Base-by-base conservation (phyloP, 2,797 vertebrate genomes). In the Lacerta agilis region DNA sequence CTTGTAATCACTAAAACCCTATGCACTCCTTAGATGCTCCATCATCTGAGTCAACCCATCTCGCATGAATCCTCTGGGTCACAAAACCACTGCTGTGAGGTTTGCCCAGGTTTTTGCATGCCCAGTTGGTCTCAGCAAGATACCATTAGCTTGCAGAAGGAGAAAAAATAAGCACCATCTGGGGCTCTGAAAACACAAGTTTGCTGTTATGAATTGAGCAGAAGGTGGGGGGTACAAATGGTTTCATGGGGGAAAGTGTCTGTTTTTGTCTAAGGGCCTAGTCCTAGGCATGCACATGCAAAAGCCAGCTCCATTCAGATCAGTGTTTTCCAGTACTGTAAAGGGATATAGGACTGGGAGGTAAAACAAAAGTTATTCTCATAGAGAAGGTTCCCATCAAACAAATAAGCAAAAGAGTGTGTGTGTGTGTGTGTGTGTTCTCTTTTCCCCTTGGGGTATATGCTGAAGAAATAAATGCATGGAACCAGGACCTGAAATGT, bases 81-180 rank as follows among this genome's bases (percentile, higher is more conserved):
- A 94, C 94, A 94, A 92, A 93, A 93, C 93, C 89, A 96, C 95
- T 94, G 94, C 96, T 96, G 96, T 91, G 94, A 69, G 94, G 95
- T 97, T 97, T 97, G 94, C 96, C 96, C 94, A 91, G 93, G 95
- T 98, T 97, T 97, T 98, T 97, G 97, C 97, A 97, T 96, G 97
- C 97, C 96, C 97, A 98, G 97, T 98, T 98, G 97, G 96, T 97
- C 97, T 96, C 98, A 98, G 97, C 97, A 97, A 97, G 97, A 97
- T 93, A 93, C 96, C 96, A 96, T 96, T 96, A 95, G 96, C 97
- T 98, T 97, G 97, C 96, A 93, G 95, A 95, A 91, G 36, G 17
- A 13, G 88, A 95, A 95, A 94, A 95, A 90, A 93, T 89, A 93
- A 94, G 89, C 94, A 85, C 92, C 95, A 96, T 96, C 96, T 97